These are phyloP conservation scores for Etheostoma spectabile DNA, from an alignment of 2,113 vertebrate species.

Conservation along the genomic window DNA sequence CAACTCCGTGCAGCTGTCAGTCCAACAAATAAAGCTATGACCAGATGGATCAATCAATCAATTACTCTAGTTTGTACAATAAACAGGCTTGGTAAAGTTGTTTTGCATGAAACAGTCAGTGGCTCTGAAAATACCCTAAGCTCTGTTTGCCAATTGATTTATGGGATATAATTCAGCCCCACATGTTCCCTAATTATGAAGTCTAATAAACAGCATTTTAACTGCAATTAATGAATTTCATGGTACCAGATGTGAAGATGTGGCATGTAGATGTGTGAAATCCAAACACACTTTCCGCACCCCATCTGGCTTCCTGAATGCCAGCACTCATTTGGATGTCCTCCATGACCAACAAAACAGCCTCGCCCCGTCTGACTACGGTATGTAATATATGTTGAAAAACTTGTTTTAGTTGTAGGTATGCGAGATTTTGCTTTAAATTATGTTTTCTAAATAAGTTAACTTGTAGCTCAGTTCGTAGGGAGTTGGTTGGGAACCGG, in stretches of 20 bases:
- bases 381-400: not conserved
- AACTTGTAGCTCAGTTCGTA: too few species aligned
- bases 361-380: not conserved
- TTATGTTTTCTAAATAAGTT: not conserved
- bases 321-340: not conserved
- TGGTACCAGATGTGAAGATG: slow-evolving; percentile 4
- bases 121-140: slow-evolving; percentile 4
- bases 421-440: not conserved
- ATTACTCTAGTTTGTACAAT: slow-evolving; percentile 19
- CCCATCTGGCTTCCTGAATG: slow-evolving; percentile 12
- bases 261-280: not conserved
- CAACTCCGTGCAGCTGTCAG: slow-evolving; percentile 40
- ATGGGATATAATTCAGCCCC: not conserved
- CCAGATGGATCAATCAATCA: slow-evolving; percentile 50
- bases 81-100: not conserved
- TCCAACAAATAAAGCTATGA: slow-evolving; percentile 31
- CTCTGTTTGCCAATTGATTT: slow-evolving; percentile 12
- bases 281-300: not conserved
- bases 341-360: not conserved
- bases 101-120: slow-evolving; percentile 12
- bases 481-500: too few species aligned
- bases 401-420: not conserved
- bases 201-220: slow-evolving; percentile 8
- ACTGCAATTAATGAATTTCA: slow-evolving; percentile 22
- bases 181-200: slow-evolving; percentile 29